Evolutionary conservation across 2,797 vertebrate genomes (phyloP), one percentile per base, ranked within the genome.

Genomic region (Pygocentrus nattereri): DNA sequence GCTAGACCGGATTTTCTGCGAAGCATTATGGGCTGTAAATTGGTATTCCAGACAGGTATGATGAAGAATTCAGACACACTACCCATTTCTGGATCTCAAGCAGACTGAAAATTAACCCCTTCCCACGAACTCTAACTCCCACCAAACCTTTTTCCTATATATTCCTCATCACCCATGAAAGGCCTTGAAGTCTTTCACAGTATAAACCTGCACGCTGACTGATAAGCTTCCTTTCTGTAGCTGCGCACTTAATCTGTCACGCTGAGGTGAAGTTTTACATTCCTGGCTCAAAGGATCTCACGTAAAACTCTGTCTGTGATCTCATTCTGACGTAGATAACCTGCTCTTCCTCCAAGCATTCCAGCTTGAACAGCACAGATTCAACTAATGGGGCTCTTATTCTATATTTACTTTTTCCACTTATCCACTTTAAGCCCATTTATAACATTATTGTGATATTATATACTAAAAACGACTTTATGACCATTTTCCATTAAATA

Each of bases 31-130:
- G 68, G 65, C 47, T 70, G 50, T 71, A 82, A 75, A 87, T 87
- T 85, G 82, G 83, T 87, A 84, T 87, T 84, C 85, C 78, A 88
- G 80, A 80, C 85, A 82, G 52, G 62, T 85, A 69, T 80, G 80
- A 84, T 80, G 81, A 87, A 82, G 79, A 81, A 84, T 47, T 80
- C 72, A 76, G 78, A 76, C 74, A 73, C 13, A 11, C 70, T 56
- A 68, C 74, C 79, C 16, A 38, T 12, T 44, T 10, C 41, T 38
- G 41, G 41, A 44, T 44, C 41, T 44, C 41, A 44, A 34, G 65
- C 74, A 47, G 41, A 56, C 72, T 54, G 34, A 69, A n/a, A 12
- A 25, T 83, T 82, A 79, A 76, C 64, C 78, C 52, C 30, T 47
- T 74, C 61, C 65, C 30, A 74, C 23, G 58, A 61, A 44, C 79